Evolutionary conservation across 2,113 vertebrate species (phyloP), one percentile per base, ranked within the genome.

Genomic region (Lepidiolamprologus cunningtoni): DNA sequence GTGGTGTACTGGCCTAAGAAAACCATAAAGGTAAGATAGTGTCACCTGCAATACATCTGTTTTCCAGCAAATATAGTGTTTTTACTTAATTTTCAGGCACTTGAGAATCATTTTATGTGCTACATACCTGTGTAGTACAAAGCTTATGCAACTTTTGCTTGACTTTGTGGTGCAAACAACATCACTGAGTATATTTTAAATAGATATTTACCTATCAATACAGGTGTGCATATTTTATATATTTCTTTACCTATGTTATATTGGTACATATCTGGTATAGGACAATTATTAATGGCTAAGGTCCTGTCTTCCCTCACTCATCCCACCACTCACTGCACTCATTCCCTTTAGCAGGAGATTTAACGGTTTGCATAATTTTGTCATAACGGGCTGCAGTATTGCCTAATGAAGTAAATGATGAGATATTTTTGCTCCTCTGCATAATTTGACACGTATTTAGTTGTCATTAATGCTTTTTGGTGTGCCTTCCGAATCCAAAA

Each of bases 1-100:
- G 96, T 99, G 80, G 98, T 99, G 84, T 97, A 94, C 87, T 98
- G 98, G 98, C 97, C 98, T 23, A 99, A 98, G 96, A 98, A 98
- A 95, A 94, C 95, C 4, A 23, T 96, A 87, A 99, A 98, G 98
- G 98, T 99, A 97, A 94, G 87, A 87, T 21, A 12, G 76, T 83
- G 45, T 86, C 9, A 26, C n/a, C 26, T 40, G n/a, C 28, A 73
- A 4, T 42, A 10, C n/a, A 57, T 58, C 55, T 57, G 6, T 81
- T 81, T 81, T 61, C 3, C 42, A 50, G 23, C 10, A 78, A 52
- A 78, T 78, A 52, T 9, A 33, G 26, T 52, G 10, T 19, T 33
- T 50, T 33, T 4, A 55, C 21, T 42, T 42, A 28, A 14, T 42
- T 81, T 17, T 57, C 33, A 17, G 28, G 6, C 9, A 13, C 71